Evolutionary conservation across 23 tunicate species (phyloP).

Genomic region (Diplosoma virens): DNA sequence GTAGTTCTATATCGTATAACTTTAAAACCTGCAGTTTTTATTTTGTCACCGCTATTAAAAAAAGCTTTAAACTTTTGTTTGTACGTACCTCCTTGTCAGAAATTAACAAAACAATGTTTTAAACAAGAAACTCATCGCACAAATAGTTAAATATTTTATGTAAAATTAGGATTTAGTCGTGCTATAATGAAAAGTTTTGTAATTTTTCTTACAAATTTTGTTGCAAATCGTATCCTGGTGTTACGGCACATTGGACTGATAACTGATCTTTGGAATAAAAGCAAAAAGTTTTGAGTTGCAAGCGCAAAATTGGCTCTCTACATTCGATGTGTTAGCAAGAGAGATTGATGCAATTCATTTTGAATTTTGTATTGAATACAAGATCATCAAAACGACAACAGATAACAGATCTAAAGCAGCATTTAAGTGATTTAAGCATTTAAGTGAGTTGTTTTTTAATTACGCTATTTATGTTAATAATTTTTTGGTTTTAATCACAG

Average conservation of each 20-base stretch:
- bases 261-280: neutral
- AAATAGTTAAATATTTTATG: no score
- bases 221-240: constrained; percentile 4
- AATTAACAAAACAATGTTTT: no score
- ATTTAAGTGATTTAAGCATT: neutral
- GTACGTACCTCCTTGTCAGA: no score
- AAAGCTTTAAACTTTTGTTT: neutral
- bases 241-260: constrained; percentile 8
- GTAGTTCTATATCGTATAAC: neutral
- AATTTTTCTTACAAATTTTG: neutral
- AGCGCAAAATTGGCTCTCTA: neutral
- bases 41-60: neutral
- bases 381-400: constrained; percentile 9
- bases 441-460: neutral
- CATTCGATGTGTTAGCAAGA: constrained; percentile 2
- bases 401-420: neutral
- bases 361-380: neutral
- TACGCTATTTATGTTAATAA: neutral
- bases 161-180: neutral
- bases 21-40: neutral
- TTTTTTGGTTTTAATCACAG: neutral
- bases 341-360: constrained; percentile 7
- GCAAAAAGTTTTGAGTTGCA: constrained; percentile 1
- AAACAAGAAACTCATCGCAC: no score
- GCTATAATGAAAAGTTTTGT: neutral